A percentile compares a stretch with the other conserved stretches of the same genome.
Conservation (phyloP, 2,888 invertebrate genomes). For the Caenorhabditis uteleia region DNA sequence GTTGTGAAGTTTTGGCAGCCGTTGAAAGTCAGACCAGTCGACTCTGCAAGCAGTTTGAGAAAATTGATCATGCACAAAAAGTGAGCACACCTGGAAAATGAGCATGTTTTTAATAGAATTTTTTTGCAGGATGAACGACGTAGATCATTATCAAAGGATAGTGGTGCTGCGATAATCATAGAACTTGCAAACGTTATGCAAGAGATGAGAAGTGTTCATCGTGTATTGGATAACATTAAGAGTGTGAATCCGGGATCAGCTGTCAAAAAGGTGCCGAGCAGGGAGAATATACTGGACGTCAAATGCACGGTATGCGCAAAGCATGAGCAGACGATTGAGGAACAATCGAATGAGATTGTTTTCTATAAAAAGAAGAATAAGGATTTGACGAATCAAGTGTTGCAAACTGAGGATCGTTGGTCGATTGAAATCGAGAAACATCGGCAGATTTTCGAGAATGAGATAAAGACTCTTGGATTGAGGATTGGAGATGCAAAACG, state of each 20-base stretch:
- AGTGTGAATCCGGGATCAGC: conserved; percentile 17
- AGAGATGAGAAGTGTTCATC: conserved; percentile 63
- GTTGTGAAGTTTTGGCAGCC: conserved; percentile 64
- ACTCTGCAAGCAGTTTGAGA: conserved; percentile 66
- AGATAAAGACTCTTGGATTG: conserved; percentile 54
- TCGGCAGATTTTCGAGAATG: conserved; percentile 60
- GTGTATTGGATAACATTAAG: conserved; percentile 56
- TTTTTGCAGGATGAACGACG: conserved; percentile 60
- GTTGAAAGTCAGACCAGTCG: conserved; percentile 66
- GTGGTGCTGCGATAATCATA: conserved; percentile 59
- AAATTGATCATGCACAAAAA: conserved; percentile 62
- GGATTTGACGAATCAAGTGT: conserved; percentile 67
- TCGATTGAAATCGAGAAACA: conserved; percentile 69
- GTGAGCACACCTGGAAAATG: too few relatives aligned
- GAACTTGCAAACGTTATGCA: conserved; percentile 66
- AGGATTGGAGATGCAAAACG: conserved; percentile 48
- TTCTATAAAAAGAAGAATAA: conserved; percentile 69
- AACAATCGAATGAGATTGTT: conserved; percentile 49
- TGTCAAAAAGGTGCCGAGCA: conserved; percentile 16
- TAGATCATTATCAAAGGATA: conserved; percentile 65
- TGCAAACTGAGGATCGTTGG: conserved; percentile 70
- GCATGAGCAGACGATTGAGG: conserved; percentile 42
- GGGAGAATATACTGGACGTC: conserved; percentile 25
- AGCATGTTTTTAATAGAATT: conserved; percentile 7
- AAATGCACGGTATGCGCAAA: conserved; percentile 51